Evolutionary conservation across 2,113 vertebrate species (phyloP).

Genomic region (Oreocharis arfaki): DNA sequence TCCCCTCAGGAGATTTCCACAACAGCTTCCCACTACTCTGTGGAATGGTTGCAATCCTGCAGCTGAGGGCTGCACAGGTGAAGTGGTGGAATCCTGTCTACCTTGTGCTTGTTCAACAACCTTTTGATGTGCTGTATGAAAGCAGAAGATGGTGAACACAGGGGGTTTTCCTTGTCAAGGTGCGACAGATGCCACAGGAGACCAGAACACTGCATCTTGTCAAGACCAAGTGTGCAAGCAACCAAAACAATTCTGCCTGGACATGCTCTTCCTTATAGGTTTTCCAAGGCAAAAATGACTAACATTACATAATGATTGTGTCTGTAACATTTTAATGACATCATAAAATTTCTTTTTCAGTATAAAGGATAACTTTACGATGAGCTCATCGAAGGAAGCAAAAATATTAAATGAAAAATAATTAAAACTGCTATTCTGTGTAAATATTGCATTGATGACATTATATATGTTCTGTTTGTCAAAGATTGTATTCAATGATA

Average conservation of each 20-base stretch:
- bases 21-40: background rate
- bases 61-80: background rate
- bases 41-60: background rate
- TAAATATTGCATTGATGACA: background rate
- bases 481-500: background rate
- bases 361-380: background rate
- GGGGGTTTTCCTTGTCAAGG: background rate
- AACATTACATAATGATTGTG: background rate
- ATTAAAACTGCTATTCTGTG: background rate
- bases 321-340: background rate
- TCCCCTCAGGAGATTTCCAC: background rate
- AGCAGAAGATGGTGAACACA: background rate
- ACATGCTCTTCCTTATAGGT: background rate
- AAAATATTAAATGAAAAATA: constrained; percentile 24
- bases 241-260: background rate
- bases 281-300: background rate
- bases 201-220: background rate
- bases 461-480: background rate
- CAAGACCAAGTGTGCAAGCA: background rate
- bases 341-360: background rate
- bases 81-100: background rate
- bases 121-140: background rate
- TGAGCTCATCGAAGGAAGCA: background rate
- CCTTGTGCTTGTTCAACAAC: background rate
- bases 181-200: background rate